Base-by-base conservation (phyloP, 1,140 invertebrate genomes). In the Euschistus heros region DNA sequence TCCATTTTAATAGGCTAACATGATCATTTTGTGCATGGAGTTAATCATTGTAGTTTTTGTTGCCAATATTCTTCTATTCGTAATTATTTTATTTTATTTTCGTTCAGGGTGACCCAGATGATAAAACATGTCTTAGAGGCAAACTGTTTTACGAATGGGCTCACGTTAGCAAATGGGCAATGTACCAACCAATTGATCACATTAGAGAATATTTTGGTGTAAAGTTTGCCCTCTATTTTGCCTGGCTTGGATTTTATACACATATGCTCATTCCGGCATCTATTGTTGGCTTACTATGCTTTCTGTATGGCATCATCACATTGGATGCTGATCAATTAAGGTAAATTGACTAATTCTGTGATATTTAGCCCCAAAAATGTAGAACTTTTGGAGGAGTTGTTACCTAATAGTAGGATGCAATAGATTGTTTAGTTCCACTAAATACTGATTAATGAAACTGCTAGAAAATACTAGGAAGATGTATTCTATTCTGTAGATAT, bases 171-270 rank as follows among this genome's bases (percentile, higher is more conserved):
- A 90, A 87, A 73, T 89, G 87, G 75, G 84, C 89, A 73, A 88
- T 89, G 69, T 86, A 89, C 72, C 93, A 96, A 73, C 93, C 94
- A 0, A 76, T 96, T 26, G 90, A 94, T 75, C 86, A 94, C 69
- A 78, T 73, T 27, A 88, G 88, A 72, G 84, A 89, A 67, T 97
- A 97, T 76, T 95, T 96, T 79, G 94, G 94, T 13, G 91, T 94
- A 30, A 96, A 95, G 79, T 92, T 94, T 69, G 79, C 85, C 37
- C 76, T 95, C 44, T 98, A 98, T 75, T 98, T 98, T 75, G 93
- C 94, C 6, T 98, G 95, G 95, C 77, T 98, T 20, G 95, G 94
- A 42, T 98, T 91, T 76, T 98, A 98, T 73, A 98, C 95, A 0
- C 85, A 88, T 55, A 92, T 95, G 86, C 75, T 98, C 64, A 82